Conservation (phyloP, 2,888 invertebrate genomes). For the Lysandra coridon region DNA sequence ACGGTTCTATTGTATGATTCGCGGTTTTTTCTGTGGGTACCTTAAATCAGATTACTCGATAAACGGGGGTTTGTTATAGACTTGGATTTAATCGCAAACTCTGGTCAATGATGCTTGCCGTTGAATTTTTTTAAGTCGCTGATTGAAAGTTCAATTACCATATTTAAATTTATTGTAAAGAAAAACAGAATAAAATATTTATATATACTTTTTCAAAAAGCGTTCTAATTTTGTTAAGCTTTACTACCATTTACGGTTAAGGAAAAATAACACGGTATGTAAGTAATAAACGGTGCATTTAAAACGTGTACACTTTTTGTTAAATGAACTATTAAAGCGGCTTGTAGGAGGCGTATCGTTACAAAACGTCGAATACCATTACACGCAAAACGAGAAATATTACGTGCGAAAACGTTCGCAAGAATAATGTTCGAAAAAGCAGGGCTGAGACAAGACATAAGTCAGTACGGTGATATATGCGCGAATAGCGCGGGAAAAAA, state of each 20-base stretch:
- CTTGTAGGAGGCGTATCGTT: neutral
- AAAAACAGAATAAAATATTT: neutral
- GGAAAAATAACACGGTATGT: neutral
- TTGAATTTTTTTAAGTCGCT: neutral
- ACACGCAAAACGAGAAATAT: constrained; percentile 38
- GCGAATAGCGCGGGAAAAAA: constrained; percentile 78
- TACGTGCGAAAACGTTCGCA: constrained; percentile 40
- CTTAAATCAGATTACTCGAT: constrained; percentile 1
- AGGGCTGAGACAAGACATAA: constrained; percentile 59
- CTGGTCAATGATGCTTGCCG: neutral
- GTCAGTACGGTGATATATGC: constrained; percentile 75
- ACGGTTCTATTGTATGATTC: constrained; percentile 45
- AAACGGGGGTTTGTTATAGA: neutral
- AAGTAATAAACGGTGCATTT: neutral
- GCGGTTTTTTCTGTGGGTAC: constrained; percentile 36
- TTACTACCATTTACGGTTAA: neutral
- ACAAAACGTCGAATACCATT: constrained; percentile 30
- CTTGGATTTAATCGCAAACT: neutral
- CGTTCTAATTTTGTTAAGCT: neutral
- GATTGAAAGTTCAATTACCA: neutral
- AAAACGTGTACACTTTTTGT: neutral
- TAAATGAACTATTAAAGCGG: constrained; percentile 13
- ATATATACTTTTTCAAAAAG: neutral
- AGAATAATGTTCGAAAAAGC: constrained; percentile 46
- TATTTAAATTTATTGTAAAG: neutral